phyloP scores from a whole-genome alignment of 2,888 invertebrate genomes.

The Diabrotica balteata region DNA sequence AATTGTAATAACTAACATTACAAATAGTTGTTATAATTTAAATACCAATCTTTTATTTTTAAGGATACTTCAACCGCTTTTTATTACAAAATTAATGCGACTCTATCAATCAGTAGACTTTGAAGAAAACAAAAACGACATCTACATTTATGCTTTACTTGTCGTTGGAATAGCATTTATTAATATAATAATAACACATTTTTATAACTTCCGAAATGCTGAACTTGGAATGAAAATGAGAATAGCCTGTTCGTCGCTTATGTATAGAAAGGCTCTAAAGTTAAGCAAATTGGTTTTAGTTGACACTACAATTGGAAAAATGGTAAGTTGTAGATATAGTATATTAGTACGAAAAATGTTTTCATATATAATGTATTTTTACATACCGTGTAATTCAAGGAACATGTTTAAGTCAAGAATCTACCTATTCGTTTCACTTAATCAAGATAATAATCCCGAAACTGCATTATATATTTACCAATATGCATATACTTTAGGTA shows the following conservation, averaged over 20 bases:
- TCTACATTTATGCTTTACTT: constrained; percentile 74
- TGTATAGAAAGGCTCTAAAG: constrained; percentile 62
- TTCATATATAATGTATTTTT: too few relatives aligned
- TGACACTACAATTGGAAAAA: constrained; percentile 76
- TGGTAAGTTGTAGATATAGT: constrained; percentile 39
- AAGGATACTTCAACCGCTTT: constrained; percentile 42
- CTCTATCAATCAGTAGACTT: constrained; percentile 63
- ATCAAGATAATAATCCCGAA: too few relatives aligned
- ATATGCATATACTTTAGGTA: too few relatives aligned
- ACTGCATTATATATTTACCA: too few relatives aligned
- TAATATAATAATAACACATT: constrained; percentile 71
- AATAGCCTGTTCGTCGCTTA: constrained; percentile 43
- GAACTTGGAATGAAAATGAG: constrained; percentile 85
- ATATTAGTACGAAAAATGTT: not conserved
- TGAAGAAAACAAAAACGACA: constrained; percentile 13
- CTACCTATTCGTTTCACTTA: too few relatives aligned
- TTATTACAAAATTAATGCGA: constrained; percentile 61
- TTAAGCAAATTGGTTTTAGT: constrained; percentile 82
- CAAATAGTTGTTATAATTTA: too few relatives aligned
- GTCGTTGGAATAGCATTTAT: constrained; percentile 75
- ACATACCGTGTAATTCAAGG: too few relatives aligned
- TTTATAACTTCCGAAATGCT: constrained; percentile 85
- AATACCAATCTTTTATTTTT: constrained; percentile 16
- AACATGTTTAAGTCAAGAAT: too few relatives aligned
- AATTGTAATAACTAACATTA: too few relatives aligned